These are phyloP conservation scores for Xerus rutilus DNA, from an alignment of 2,797 vertebrate species.

Conservation along the genomic window DNA sequence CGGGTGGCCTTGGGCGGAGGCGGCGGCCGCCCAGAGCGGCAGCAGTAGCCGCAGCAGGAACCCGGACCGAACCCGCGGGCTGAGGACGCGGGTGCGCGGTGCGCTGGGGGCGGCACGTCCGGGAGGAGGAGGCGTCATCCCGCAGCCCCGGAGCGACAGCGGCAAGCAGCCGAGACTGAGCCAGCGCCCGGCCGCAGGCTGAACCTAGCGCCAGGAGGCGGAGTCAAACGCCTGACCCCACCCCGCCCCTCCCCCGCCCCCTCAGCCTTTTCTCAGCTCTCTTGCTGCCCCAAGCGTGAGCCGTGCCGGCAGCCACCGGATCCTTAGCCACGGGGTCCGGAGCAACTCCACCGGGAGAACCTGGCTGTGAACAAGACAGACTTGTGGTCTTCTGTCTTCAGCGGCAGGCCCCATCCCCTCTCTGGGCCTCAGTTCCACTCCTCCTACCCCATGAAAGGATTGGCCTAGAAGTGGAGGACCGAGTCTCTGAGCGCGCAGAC, in stretches of 20 bases:
- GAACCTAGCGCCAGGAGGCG: constrained; percentile 69
- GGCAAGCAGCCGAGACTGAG: constrained; percentile 77
- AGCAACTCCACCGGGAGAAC: constrained; percentile 36
- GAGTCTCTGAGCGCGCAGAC: neutral
- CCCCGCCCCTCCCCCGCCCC: constrained; percentile 66
- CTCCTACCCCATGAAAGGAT: neutral
- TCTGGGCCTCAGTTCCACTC: constrained; percentile 5
- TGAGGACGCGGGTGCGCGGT: constrained; percentile 58
- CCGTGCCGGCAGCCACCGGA: neutral
- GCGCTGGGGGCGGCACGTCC: constrained; percentile 78
- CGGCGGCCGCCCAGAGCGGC: constrained; percentile 65
- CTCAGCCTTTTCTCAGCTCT: neutral
- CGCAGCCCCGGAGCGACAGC: constrained; percentile 73
- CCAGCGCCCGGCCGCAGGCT: constrained; percentile 68
- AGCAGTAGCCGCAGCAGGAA: constrained; percentile 67
- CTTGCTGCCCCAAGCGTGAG: neutral
- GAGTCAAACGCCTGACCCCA: constrained; percentile 75
- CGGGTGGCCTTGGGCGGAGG: constrained; percentile 71
- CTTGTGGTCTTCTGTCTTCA: neutral
- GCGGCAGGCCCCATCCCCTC: neutral
- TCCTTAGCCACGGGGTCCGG: neutral
- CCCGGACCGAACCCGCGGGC: neutral
- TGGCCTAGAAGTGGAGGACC: constrained; percentile 25
- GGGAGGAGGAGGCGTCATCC: constrained; percentile 82
- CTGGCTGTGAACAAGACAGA: neutral